Evolutionary conservation across 92 coral and sea anemone genomes (phyloP).

Genomic region (Epizoanthus illoricatus): DNA sequence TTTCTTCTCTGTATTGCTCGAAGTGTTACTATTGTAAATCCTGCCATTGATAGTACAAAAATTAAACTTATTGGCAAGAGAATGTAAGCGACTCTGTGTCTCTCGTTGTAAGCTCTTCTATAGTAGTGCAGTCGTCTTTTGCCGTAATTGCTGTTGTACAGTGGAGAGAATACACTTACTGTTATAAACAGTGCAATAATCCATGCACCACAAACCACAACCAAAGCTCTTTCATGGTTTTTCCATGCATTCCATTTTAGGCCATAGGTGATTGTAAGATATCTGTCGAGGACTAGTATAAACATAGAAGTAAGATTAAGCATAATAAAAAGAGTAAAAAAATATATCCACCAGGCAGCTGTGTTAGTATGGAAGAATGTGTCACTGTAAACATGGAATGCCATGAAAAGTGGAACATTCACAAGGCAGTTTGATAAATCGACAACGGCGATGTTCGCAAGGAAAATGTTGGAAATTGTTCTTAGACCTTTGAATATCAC

Average conservation of each 20-base stretch:
- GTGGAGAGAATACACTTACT: not conserved
- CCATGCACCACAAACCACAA: not conserved
- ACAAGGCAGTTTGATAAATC: no score
- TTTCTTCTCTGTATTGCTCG: not conserved
- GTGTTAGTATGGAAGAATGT: not conserved
- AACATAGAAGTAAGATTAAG: not conserved
- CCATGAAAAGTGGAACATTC: not conserved
- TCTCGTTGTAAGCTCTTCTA: not conserved
- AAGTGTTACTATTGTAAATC: not conserved
- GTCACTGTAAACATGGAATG: not conserved
- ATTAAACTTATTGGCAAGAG: not conserved
- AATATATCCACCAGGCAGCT: not conserved
- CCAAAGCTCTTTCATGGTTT: not conserved
- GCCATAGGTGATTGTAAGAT: constrained; percentile 2
- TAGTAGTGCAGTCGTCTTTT: not conserved
- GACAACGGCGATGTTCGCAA: no score
- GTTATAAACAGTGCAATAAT: not conserved
- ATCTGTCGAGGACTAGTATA: constrained; percentile 2
- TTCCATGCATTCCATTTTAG: constrained; percentile 2
- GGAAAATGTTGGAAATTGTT: no score
- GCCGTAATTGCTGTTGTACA: not conserved
- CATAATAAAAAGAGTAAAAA: not conserved
- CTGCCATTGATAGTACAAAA: not conserved
- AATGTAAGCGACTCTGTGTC: not conserved
- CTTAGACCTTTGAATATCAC: no score